phyloP scores from a whole-genome alignment of 2,888 invertebrate species.

The Agrochola litura region DNA sequence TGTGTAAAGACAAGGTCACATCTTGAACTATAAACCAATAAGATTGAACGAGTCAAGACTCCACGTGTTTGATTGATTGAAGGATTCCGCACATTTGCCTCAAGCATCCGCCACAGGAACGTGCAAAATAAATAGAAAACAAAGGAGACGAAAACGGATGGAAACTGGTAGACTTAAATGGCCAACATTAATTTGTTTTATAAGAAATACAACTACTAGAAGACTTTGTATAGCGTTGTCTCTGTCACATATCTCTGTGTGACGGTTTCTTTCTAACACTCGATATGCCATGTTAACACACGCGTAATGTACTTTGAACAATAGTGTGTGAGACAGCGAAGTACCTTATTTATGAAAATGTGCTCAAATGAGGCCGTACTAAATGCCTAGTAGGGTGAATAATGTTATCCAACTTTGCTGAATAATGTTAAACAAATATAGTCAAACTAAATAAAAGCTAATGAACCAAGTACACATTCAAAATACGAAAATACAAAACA shows the following conservation, averaged over 20 bases:
- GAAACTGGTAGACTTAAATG: neutral
- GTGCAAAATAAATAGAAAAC: conserved; percentile 16
- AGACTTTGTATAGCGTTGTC: neutral
- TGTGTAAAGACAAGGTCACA: conserved; percentile 1
- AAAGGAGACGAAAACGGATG: neutral
- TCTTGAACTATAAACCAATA: conserved; percentile 7
- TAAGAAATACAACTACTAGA: neutral
- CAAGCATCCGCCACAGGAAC: neutral
- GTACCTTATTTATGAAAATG: conserved; percentile 35
- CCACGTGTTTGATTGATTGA: conserved; percentile 14
- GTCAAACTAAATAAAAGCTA: conserved; percentile 34
- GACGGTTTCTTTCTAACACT: neutral
- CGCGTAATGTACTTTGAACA: neutral
- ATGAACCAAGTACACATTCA: conserved; percentile 42
- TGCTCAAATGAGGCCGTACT: conserved; percentile 27
- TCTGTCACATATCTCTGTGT: neutral
- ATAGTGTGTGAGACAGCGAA: neutral
- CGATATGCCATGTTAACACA: neutral
- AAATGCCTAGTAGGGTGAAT: conserved; percentile 19
- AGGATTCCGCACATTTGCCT: neutral
- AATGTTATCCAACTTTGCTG: conserved; percentile 7
- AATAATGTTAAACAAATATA: conserved; percentile 41
- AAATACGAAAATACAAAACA: conserved; percentile 57
- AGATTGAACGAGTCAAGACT: neutral
- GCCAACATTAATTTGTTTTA: conserved; percentile 6